Percentiles rank a stretch among this genome's conserved stretches.
Conservation (phyloP, 2,797 vertebrate genomes). For the Morelia viridis region DNA sequence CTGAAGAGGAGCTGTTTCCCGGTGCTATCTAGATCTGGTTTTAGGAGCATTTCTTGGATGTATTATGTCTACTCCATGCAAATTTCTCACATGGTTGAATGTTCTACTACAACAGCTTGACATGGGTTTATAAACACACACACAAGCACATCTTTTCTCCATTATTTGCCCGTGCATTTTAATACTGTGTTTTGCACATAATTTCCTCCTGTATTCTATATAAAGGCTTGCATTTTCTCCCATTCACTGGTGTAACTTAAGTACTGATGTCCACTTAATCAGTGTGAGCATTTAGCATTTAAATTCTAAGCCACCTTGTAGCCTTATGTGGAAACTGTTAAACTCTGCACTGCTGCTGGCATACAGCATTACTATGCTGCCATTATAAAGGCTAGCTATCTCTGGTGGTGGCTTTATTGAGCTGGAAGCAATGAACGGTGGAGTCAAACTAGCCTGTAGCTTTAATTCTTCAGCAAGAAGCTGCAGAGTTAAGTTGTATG, state of each 20-base stretch:
- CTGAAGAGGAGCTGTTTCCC: not conserved
- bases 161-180: not conserved
- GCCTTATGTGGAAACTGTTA: not conserved
- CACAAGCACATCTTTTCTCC: not conserved
- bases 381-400: not conserved
- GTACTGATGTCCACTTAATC: not conserved
- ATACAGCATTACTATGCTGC: not conserved
- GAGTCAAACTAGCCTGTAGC: not conserved
- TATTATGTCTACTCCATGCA: not conserved
- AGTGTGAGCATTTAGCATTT: not conserved
- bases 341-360: not conserved
- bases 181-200: conserved; percentile 7
- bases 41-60: not conserved
- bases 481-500: not conserved
- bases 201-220: not conserved
- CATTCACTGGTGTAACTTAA: not conserved
- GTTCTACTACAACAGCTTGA: not conserved
- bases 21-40: not conserved
- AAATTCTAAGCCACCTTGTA: not conserved
- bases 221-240: not conserved
- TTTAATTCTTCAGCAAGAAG: not conserved
- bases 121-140: not conserved
- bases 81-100: not conserved
- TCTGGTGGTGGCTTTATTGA: not conserved
- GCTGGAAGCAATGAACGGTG: not conserved